These are phyloP conservation scores for Rhinatrema bivittatum DNA, from an alignment of 2,797 vertebrate genomes.

Conservation along the genomic window DNA sequence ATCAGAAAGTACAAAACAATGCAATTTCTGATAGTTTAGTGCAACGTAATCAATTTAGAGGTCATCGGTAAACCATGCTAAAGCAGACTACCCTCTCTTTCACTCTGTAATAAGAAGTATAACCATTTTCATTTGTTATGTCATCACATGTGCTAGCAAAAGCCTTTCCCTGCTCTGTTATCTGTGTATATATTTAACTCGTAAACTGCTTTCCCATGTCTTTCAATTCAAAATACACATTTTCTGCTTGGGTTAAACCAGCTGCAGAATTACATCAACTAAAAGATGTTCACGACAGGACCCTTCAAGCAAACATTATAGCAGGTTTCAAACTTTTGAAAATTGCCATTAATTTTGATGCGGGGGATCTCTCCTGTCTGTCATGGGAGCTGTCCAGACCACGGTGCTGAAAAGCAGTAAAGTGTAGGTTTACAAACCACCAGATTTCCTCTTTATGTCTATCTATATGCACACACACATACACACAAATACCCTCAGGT, in stretches of 20 bases:
- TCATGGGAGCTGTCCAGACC: too few species aligned
- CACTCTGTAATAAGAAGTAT: neutral
- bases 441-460: too few species aligned
- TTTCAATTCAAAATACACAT: neutral
- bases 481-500: neutral
- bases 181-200: too few species aligned
- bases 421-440: too few species aligned
- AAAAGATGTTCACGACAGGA: neutral
- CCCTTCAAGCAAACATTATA: neutral
- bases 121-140: neutral
- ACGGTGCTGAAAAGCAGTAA: too few species aligned
- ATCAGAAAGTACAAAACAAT: too few species aligned
- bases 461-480: too few species aligned
- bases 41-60: neutral
- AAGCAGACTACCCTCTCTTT: conserved; percentile 4
- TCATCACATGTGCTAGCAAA: neutral
- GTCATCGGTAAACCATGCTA: neutral
- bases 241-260: neutral
- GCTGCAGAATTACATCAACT: neutral
- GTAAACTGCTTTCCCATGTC: too few species aligned
- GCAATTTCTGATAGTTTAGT: neutral
- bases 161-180: neutral
- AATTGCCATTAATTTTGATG: too few species aligned
- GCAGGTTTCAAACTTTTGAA: too few species aligned
- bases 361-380: too few species aligned